These are phyloP conservation scores for Diarsia mendica DNA, from an alignment of 2,888 invertebrate genomes.

Conservation along the genomic window DNA sequence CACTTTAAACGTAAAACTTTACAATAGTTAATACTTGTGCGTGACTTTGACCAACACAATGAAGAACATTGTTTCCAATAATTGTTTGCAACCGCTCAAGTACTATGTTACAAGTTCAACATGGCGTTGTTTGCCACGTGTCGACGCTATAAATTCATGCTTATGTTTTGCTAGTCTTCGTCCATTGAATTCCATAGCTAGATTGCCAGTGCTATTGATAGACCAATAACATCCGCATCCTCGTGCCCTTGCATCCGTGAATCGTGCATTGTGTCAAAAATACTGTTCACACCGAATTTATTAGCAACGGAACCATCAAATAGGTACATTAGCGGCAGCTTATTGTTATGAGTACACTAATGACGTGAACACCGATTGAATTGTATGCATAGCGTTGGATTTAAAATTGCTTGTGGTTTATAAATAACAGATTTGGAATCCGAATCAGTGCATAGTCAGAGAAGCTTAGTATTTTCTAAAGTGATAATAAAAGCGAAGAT, in stretches of 20 bases:
- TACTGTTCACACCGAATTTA: constrained; percentile 23
- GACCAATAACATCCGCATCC: constrained; percentile 78
- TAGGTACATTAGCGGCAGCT: no score
- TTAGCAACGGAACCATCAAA: constrained; percentile 18
- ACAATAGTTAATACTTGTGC: constrained; percentile 55
- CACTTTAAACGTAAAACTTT: constrained; percentile 33
- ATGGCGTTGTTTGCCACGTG: constrained; percentile 77
- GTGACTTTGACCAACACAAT: constrained; percentile 65
- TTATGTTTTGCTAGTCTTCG: constrained; percentile 70
- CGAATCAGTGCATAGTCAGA: neutral
- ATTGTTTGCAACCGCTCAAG: constrained; percentile 59
- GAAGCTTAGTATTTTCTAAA: neutral
- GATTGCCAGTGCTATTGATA: constrained; percentile 82
- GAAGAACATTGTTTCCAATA: constrained; percentile 60
- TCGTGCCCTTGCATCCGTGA: constrained; percentile 70
- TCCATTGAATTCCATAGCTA: constrained; percentile 77
- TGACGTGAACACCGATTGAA: constrained; percentile 27
- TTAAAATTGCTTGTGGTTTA: constrained; percentile 29
- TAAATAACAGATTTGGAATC: constrained; percentile 10
- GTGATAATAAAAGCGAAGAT: neutral
- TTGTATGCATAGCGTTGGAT: constrained; percentile 14
- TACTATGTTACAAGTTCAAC: constrained; percentile 60
- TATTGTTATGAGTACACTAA: constrained; percentile 34
- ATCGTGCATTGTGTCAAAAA: constrained; percentile 69
- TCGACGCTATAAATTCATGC: constrained; percentile 68